phyloP scores from a whole-genome alignment of 2,888 invertebrate species.

The Plutella xylostella region DNA sequence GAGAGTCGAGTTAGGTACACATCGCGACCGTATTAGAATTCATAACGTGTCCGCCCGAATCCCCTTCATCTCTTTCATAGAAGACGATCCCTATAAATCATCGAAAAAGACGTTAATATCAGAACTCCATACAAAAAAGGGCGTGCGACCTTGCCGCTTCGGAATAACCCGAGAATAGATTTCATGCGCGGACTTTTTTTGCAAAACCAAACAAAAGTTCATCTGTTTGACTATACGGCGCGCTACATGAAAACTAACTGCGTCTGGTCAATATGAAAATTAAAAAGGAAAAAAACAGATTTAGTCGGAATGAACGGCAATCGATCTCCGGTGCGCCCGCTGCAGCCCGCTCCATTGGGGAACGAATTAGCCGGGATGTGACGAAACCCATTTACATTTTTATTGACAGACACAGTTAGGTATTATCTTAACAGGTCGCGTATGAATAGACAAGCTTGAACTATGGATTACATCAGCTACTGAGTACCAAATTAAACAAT shows the following conservation, averaged over 20 bases:
- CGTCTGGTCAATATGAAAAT: slow-evolving; percentile 55
- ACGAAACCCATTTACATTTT: slow-evolving; percentile 64
- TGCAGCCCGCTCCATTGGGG: slow-evolving; percentile 58
- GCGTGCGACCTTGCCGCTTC: slow-evolving; percentile 31
- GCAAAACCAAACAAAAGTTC: too few species aligned
- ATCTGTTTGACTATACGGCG: too few species aligned
- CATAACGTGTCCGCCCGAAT: slow-evolving; percentile 47
- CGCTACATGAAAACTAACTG: slow-evolving; percentile 42
- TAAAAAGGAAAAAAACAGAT: slow-evolving; percentile 38
- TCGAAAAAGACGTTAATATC: slow-evolving; percentile 48
- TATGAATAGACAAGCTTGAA: too few species aligned
- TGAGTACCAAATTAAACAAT: too few species aligned
- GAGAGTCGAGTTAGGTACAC: too few species aligned
- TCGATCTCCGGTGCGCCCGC: slow-evolving; percentile 62
- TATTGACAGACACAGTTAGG: slow-evolving; percentile 67
- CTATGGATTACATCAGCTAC: too few species aligned
- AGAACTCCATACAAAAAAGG: slow-evolving; percentile 42
- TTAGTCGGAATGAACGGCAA: slow-evolving; percentile 57
- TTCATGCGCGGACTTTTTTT: too few species aligned
- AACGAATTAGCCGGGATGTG: slow-evolving; percentile 66
- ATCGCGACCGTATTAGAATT: too few species aligned
- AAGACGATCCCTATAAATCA: slow-evolving; percentile 54
- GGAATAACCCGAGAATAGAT: too few species aligned
- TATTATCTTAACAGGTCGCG: too few species aligned
- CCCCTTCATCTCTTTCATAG: slow-evolving; percentile 51